Conservation (phyloP, 2,888 invertebrate species). For the Ashinkailepas kermadecensis region DNA sequence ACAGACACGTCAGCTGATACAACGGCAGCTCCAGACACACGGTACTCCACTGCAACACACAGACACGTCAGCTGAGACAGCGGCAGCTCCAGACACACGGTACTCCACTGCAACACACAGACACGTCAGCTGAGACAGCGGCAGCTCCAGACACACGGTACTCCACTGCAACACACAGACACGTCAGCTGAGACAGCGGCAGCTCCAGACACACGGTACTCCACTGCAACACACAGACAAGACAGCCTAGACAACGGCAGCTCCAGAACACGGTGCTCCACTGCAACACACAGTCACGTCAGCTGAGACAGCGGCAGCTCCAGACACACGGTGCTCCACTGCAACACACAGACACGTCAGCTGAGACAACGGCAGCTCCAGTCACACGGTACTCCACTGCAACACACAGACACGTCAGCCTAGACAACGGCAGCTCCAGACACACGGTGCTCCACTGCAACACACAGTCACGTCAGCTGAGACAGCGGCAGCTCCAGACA, state of each 20-base stretch:
- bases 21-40: neutral
- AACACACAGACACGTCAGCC: slow-evolving; percentile 28
- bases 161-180: slow-evolving; percentile 25
- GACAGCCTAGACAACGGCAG: too few relatives aligned
- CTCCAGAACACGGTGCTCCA: too few relatives aligned
- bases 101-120: neutral
- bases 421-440: too few relatives aligned
- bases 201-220: neutral
- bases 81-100: neutral
- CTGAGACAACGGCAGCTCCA: too few relatives aligned
- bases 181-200: too few relatives aligned
- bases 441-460: too few relatives aligned
- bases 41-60: neutral
- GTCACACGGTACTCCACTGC: too few relatives aligned
- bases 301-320: neutral
- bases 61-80: neutral
- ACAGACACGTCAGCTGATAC: neutral
- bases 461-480: neutral
- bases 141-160: too few relatives aligned
- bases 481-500: too few relatives aligned
- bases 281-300: neutral
- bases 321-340: neutral
- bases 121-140: neutral
- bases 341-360: neutral
- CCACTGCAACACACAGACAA: neutral